Percentiles rank a stretch among this genome's conserved stretches.
These are phyloP conservation scores for Epinephelus fuscoguttatus DNA, from an alignment of 2,113 vertebrate species.

Conservation along the genomic window DNA sequence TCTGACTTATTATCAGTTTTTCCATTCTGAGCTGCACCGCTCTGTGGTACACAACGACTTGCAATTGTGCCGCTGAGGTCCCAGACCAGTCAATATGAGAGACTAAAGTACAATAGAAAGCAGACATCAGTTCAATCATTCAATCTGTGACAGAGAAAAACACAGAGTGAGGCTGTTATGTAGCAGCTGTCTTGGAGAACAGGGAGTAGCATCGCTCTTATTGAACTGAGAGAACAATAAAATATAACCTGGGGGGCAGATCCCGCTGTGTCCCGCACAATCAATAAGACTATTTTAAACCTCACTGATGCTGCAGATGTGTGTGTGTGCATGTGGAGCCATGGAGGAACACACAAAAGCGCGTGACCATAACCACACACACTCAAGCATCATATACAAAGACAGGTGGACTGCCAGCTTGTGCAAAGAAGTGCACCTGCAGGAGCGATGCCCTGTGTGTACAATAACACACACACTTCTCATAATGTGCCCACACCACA, in stretches of 20 bases:
- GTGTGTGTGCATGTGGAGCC: constrained; percentile 6
- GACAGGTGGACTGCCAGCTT: constrained; percentile 8
- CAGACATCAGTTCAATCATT: constrained; percentile 78
- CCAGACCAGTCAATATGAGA: constrained; percentile 73
- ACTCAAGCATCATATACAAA: background rate
- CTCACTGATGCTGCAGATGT: constrained; percentile 50
- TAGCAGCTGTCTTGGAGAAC: constrained; percentile 72
- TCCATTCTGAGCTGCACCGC: constrained; percentile 18
- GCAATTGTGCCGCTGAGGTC: constrained; percentile 50
- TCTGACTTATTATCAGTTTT: constrained; percentile 42
- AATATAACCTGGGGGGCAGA: constrained; percentile 76
- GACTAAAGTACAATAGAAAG: constrained; percentile 67
- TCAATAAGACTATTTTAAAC: constrained; percentile 80
- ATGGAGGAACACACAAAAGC: background rate
- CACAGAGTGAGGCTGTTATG: constrained; percentile 67
- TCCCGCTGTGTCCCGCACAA: constrained; percentile 62
- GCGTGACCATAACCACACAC: no score
- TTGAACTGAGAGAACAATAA: constrained; percentile 81
- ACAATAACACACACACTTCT: background rate
- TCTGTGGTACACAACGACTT: constrained; percentile 7
- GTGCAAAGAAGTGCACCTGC: background rate
- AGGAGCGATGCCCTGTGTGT: background rate
- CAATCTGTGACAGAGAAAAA: constrained; percentile 72
- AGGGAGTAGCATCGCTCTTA: constrained; percentile 72
- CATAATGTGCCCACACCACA: background rate